A percentile compares a stretch with the other conserved stretches of the same genome.
Conservation (phyloP, 2,888 invertebrate genomes). For the Meloe dianella region DNA sequence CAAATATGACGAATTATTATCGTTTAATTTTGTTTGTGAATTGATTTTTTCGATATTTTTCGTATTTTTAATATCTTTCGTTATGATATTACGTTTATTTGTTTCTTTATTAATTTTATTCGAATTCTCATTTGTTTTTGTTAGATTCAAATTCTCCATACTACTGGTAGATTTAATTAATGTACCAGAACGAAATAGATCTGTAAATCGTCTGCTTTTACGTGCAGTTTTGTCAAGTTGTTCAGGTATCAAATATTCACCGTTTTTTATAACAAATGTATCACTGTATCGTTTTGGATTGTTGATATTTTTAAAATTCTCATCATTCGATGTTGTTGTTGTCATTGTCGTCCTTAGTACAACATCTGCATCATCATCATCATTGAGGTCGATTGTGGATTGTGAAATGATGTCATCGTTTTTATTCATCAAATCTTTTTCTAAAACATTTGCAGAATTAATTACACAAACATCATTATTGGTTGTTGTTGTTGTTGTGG, state of each 20-base stretch:
- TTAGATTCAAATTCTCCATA: conserved; percentile 48
- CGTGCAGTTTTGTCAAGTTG: conserved; percentile 39
- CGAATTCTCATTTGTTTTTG: conserved; percentile 37
- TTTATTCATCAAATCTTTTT: conserved; percentile 13
- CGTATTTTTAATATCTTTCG: conserved; percentile 34
- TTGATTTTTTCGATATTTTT: conserved; percentile 30
- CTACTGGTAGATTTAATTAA: conserved; percentile 43
- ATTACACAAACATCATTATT: background rate
- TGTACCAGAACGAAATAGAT: conserved; percentile 49
- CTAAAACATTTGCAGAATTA: conserved; percentile 15
- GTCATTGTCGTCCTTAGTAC: conserved; percentile 44
- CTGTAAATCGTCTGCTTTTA: conserved; percentile 54
- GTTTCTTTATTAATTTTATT: conserved; percentile 28
- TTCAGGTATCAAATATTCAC: conserved; percentile 22
- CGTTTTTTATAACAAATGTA: conserved; percentile 54
- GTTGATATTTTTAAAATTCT: conserved; percentile 32
- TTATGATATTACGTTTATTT: conserved; percentile 23
- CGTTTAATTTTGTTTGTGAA: background rate
- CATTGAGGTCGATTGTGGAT: conserved; percentile 37
- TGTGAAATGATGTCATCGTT: conserved; percentile 35
- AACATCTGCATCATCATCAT: conserved; percentile 44
- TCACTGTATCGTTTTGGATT: conserved; percentile 55
- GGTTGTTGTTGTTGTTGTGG: conserved; percentile 18
- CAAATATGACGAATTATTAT: conserved; percentile 49
- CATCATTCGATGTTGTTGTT: conserved; percentile 29